Percentiles rank a stretch among this genome's conserved stretches.
Conservation (phyloP, 2,113 vertebrate genomes). For the Anser cygnoides region DNA sequence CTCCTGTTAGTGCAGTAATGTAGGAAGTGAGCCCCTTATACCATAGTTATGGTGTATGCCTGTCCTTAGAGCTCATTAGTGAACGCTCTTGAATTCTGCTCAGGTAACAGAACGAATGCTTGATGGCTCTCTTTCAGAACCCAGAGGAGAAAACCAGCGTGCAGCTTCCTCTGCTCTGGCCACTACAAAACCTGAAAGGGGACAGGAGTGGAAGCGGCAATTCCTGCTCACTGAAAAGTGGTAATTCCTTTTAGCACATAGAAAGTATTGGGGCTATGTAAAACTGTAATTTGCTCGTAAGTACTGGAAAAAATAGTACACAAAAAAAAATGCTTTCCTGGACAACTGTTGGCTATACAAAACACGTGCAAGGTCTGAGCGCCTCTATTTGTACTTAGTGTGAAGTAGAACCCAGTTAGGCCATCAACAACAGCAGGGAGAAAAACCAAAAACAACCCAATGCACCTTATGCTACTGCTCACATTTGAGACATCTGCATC, state of each 20-base stretch:
- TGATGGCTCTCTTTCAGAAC: fast-evolving
- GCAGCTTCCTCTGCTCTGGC: background rate
- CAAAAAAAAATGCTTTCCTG: background rate
- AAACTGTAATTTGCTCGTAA: background rate
- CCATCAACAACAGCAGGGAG: background rate
- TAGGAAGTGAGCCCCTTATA: fast-evolving
- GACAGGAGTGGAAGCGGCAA: background rate
- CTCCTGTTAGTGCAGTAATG: fast-evolving
- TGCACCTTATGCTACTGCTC: fast-evolving
- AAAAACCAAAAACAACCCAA: background rate
- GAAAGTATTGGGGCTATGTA: fast-evolving
- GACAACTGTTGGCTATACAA: background rate
- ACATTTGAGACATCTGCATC: fast-evolving
- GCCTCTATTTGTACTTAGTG: fast-evolving
- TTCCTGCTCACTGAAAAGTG: background rate
- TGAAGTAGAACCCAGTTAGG: fast-evolving
- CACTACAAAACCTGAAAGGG: fast-evolving
- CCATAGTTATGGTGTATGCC: fast-evolving
- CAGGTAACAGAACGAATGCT: fast-evolving
- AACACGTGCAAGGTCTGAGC: fast-evolving
- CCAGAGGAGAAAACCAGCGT: background rate
- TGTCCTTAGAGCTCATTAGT: fast-evolving
- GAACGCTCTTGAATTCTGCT: background rate
- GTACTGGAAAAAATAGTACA: background rate
- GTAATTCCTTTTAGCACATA: background rate